Conservation (phyloP, 2,797 vertebrate genomes). For the Darevskia nairensis region DNA sequence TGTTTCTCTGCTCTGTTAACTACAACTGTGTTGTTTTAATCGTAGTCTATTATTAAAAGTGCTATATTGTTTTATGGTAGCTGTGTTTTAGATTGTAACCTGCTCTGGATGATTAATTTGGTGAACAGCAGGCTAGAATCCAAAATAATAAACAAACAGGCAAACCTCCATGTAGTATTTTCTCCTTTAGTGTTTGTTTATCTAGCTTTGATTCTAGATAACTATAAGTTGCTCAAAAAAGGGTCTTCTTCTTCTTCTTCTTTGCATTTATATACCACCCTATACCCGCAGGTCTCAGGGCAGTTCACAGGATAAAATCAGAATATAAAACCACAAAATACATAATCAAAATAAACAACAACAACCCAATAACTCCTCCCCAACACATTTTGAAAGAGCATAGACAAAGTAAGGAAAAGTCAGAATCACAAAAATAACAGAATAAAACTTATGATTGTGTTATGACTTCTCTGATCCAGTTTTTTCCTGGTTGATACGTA, state of each 20-base stretch:
- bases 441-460: background rate
- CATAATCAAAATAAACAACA: background rate
- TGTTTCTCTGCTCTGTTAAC: no score
- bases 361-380: no score
- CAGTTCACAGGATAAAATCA: no score
- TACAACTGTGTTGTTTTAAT: no score
- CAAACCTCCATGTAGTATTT: conserved; percentile 45
- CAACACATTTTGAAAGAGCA: no score
- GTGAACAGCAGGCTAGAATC: no score
- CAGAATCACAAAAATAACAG: conserved; percentile 43
- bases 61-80: no score
- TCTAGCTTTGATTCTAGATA: conserved; percentile 52
- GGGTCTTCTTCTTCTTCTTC: background rate
- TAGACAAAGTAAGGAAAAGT: conserved; percentile 58
- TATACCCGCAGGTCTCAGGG: background rate
- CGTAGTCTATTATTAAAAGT: no score
- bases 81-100: no score
- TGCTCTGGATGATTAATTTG: no score
- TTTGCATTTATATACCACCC: background rate
- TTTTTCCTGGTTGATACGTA: background rate
- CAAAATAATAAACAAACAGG: no score
- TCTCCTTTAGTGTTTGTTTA: conserved; percentile 44
- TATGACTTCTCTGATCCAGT: background rate
- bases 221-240: conserved; percentile 55
- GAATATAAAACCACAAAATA: background rate